Percentiles rank a stretch among this genome's conserved stretches.
Conservation (phyloP, 2,113 vertebrate genomes). For the Ceyx melanurus region DNA sequence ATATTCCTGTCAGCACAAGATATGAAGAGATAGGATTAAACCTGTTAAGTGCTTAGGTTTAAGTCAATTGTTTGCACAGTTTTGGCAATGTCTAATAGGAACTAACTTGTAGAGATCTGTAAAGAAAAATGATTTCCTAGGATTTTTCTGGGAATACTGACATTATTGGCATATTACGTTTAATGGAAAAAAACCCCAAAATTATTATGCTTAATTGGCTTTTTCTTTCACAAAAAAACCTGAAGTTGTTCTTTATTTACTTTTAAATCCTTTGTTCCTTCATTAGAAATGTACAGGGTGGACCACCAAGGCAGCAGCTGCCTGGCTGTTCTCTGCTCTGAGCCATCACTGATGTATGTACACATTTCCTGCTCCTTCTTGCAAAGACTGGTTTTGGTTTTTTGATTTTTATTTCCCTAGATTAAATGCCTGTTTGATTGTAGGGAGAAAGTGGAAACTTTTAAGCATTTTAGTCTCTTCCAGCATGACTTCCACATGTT, state of each 20-base stretch:
- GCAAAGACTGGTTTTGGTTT: neutral
- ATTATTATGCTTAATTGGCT: neutral
- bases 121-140: neutral
- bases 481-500: neutral
- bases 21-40: neutral
- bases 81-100: neutral
- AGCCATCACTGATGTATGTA: neutral
- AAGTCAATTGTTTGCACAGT: neutral
- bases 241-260: neutral
- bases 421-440: neutral
- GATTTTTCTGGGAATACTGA: neutral
- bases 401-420: neutral
- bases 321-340: neutral
- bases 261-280: slow-evolving; percentile 12
- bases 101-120: neutral
- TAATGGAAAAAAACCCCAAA: too few species aligned
- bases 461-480: neutral
- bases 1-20: neutral
- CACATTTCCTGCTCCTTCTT: neutral
- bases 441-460: neutral
- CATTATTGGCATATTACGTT: neutral
- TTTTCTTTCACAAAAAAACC: neutral
- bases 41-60: neutral
- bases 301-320: slow-evolving; percentile 35
- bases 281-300: neutral